Conservation (phyloP, 2,888 invertebrate genomes). For the Tortrix viridana region DNA sequence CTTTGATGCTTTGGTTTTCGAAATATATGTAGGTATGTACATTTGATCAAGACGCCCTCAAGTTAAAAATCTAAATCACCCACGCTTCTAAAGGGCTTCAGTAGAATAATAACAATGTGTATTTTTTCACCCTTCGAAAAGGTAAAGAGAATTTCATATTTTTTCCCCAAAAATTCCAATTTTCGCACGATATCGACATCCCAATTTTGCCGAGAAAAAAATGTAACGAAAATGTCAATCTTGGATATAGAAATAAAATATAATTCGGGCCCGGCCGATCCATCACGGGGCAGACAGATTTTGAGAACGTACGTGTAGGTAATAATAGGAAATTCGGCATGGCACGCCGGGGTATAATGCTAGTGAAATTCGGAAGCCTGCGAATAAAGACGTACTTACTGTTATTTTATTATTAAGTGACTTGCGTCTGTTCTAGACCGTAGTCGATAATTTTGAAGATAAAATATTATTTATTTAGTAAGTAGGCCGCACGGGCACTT, state of each 20-base stretch:
- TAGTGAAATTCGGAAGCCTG: slow-evolving; percentile 17
- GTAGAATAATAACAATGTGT: neutral
- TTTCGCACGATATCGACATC: slow-evolving; percentile 39
- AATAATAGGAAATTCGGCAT: slow-evolving; percentile 40
- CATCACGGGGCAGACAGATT: slow-evolving; percentile 48
- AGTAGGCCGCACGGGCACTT: too few species aligned
- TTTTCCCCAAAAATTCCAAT: slow-evolving; percentile 40
- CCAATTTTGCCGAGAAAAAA: slow-evolving; percentile 40
- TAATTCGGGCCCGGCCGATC: slow-evolving; percentile 44
- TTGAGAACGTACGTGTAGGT: slow-evolving; percentile 49
- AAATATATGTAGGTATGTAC: too few species aligned
- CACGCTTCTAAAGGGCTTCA: neutral
- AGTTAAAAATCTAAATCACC: too few species aligned
- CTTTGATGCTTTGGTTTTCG: too few species aligned
- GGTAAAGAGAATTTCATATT: neutral
- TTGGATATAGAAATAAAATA: slow-evolving; percentile 53
- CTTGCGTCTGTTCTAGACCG: too few species aligned
- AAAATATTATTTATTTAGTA: too few species aligned
- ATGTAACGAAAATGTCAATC: slow-evolving; percentile 62
- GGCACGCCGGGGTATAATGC: slow-evolving; percentile 16
- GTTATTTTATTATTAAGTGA: too few species aligned
- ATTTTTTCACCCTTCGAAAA: slow-evolving; percentile 6
- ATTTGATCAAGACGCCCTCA: too few species aligned
- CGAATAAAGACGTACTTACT: neutral
- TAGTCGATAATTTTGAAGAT: too few species aligned